Conservation (phyloP, 1,140 invertebrate genomes). For the Prorops nasuta region DNA sequence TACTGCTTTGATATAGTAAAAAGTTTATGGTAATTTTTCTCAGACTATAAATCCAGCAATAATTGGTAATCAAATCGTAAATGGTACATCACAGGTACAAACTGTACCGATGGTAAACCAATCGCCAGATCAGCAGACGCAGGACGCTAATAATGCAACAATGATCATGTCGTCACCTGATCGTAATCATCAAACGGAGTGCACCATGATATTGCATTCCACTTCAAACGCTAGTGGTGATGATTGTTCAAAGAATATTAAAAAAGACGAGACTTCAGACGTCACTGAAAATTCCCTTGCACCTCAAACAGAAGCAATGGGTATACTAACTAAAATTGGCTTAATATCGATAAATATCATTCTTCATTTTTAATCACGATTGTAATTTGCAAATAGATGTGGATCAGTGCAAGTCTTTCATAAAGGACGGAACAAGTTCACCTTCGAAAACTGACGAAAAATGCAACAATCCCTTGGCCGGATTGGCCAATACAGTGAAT, state of each 20-base stretch:
- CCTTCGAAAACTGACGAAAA: slow-evolving; percentile 41
- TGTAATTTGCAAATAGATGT: slow-evolving; percentile 27
- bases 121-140: slow-evolving; percentile 17
- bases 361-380: too few relatives aligned
- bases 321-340: too few relatives aligned
- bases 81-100: slow-evolving; percentile 39
- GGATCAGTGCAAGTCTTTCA: slow-evolving; percentile 28
- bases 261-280: slow-evolving; percentile 26
- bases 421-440: slow-evolving; percentile 30
- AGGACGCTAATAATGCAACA: slow-evolving; percentile 29
- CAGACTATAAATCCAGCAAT: slow-evolving; percentile 41
- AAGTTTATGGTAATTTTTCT: slow-evolving; percentile 5
- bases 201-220: slow-evolving; percentile 28
- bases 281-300: slow-evolving; percentile 9
- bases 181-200: slow-evolving; percentile 35
- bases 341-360: too few relatives aligned
- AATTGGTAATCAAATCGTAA: slow-evolving; percentile 50
- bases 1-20: neutral
- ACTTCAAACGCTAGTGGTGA: slow-evolving; percentile 23
- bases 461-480: slow-evolving; percentile 47
- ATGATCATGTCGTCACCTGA: slow-evolving; percentile 31
- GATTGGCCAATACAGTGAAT: slow-evolving; percentile 50
- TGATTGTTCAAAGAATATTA: too few relatives aligned
- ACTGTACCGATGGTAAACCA: slow-evolving; percentile 37
- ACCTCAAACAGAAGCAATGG: slow-evolving; percentile 17